phyloP scores from a whole-genome alignment of 1,140 invertebrate genomes.

The Drosophila athabasca region DNA sequence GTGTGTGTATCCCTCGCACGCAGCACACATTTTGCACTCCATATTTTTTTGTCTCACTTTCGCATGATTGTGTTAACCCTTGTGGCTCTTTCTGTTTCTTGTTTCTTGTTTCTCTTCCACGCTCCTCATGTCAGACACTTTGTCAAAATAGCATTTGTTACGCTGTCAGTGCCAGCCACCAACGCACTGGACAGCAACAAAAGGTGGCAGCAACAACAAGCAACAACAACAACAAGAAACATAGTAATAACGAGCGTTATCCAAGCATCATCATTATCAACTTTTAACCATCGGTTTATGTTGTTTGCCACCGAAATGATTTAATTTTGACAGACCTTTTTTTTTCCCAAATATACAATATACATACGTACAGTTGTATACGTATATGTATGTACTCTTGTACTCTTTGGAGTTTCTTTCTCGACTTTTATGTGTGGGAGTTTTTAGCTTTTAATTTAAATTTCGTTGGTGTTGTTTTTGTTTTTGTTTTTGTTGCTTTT shows the following conservation, averaged over 20 bases:
- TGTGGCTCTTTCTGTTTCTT: constrained; percentile 23
- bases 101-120: constrained; percentile 65
- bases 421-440: constrained; percentile 81
- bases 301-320: constrained; percentile 82
- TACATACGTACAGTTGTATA: constrained; percentile 10
- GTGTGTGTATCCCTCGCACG: constrained; percentile 47
- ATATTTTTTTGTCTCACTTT: constrained; percentile 73
- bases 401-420: constrained; percentile 68
- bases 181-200: constrained; percentile 74
- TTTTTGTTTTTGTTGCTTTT: constrained; percentile 56
- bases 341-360: constrained; percentile 21
- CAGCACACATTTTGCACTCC: constrained; percentile 65
- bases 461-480: constrained; percentile 41
- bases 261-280: constrained; percentile 82
- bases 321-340: constrained; percentile 82
- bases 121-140: constrained; percentile 82
- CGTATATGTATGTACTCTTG: not conserved
- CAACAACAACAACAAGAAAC: constrained; percentile 47
- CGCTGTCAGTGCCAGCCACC: constrained; percentile 79
- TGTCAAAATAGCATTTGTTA: constrained; percentile 82
- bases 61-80: constrained; percentile 56
- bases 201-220: constrained; percentile 26
- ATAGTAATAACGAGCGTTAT: constrained; percentile 79
- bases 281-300: constrained; percentile 82
- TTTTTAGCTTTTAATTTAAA: constrained; percentile 82